Percentiles rank a stretch among this genome's conserved stretches.
phyloP scores from a whole-genome alignment of 2,797 vertebrate species.

The Meriones psammophilus region DNA sequence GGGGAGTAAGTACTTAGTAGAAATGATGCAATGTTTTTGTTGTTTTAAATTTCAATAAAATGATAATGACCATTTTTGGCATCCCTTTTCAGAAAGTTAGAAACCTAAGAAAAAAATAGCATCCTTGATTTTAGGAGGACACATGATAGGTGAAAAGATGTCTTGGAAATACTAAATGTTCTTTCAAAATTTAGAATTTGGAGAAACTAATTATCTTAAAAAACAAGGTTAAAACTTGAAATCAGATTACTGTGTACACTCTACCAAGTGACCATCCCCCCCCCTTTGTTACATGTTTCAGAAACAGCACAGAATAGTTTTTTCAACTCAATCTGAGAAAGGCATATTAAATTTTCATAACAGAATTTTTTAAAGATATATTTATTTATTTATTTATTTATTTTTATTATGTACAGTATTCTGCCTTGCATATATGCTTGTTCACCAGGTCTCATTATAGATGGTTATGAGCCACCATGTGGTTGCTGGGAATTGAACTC shows the following conservation, averaged over 20 bases:
- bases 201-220: conserved; percentile 49
- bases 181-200: conserved; percentile 52
- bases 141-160: conserved; percentile 37
- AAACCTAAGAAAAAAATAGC: conserved; percentile 45
- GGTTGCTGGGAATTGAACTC: too few species aligned
- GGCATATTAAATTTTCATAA: conserved; percentile 42
- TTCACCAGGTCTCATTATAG: too few species aligned
- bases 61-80: conserved; percentile 17
- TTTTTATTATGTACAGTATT: too few species aligned
- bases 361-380: too few species aligned
- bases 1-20: not conserved
- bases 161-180: conserved; percentile 46
- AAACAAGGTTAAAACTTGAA: conserved; percentile 66
- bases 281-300: conserved; percentile 43
- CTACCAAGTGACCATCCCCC: not conserved
- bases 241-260: conserved; percentile 30
- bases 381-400: too few species aligned
- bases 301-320: not conserved
- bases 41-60: not conserved
- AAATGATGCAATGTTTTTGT: conserved; percentile 1
- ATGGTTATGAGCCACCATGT: too few species aligned
- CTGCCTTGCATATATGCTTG: too few species aligned
- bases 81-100: conserved; percentile 45
- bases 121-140: conserved; percentile 61
- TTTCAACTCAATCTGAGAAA: conserved; percentile 40